Evolutionary conservation across 2,888 invertebrate species (phyloP), one percentile per base, ranked within the genome.

Genomic region (Eupithecia vulgata): DNA sequence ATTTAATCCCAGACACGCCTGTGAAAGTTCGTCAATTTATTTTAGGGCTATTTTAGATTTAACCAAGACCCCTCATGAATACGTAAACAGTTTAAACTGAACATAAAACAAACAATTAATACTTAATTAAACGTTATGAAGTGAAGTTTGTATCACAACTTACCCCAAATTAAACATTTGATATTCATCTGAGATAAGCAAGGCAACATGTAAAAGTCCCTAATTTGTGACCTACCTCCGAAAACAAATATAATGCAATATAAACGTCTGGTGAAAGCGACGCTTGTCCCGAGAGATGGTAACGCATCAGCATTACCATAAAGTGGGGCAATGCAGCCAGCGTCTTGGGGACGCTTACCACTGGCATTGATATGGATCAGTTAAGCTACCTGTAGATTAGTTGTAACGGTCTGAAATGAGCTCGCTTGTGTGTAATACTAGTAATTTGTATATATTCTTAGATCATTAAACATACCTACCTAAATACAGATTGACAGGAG

Each of bases 11-110:
- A 69, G 68, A 42, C 42, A 69, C 42, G 65, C 40, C 61, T 59
- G 65, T 59, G 25, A 34, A 34, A 69, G 45, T 69, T 69, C 42
- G 42, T 65, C 40, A 40, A 64, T 64, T 68, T 68, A 68, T 34
- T 67, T n/a, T 15, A 40, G 68, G 17, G 68, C 34, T 35, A 21
- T 37, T 61, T 61, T 6, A 25, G 35, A 64, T 35, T 64, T 64
- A 64, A 70, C 30, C 61, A 45, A 62, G 61, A 34, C 45, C 17
- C 21, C 42, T 69, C 61, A 62, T 69, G 62, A 69, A 69, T 69
- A 69, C n/a, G n/a, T 42, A 69, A 68, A 30, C 59, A 42, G 62
- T 30, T 69, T 62, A 34, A 62, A 69, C 30, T 59, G 40, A 25
- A 42, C 30, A 45, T 45, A 69, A 69, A 61, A 69, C 57, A 59